Evolutionary conservation across 2,113 vertebrate species (phyloP).

Genomic region (Pterophyllum scalare): DNA sequence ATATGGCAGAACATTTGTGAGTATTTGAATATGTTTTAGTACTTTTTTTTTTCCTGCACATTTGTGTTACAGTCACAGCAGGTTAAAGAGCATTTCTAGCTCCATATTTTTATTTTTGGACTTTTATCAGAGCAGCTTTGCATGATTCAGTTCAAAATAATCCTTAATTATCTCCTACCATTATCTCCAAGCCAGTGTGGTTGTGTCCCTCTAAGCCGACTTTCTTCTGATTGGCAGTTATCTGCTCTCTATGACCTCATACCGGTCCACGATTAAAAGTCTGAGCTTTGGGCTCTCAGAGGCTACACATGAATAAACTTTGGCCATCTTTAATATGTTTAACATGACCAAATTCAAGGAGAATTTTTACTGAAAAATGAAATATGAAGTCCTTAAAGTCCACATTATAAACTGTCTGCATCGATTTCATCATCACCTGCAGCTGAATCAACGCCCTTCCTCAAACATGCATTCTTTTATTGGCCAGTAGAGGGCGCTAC

Average conservation of each 20-base stretch:
- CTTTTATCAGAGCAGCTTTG: too few relatives aligned
- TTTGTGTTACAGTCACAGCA: neutral
- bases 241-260: too few relatives aligned
- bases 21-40: fast-evolving
- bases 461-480: fast-evolving
- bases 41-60: neutral
- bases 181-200: too few relatives aligned
- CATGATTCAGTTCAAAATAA: neutral
- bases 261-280: too few relatives aligned
- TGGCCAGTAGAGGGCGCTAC: neutral
- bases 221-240: neutral
- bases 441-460: neutral
- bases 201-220: too few relatives aligned
- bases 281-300: too few relatives aligned
- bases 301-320: too few relatives aligned
- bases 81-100: fast-evolving
- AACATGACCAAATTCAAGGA: too few relatives aligned
- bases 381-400: neutral
- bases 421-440: too few relatives aligned
- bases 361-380: neutral
- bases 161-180: neutral
- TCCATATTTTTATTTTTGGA: neutral
- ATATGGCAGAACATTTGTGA: neutral
- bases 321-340: neutral
- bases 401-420: too few relatives aligned